Evolutionary conservation across 1,140 invertebrate species (phyloP).

Genomic region (Drosophila parvula): DNA sequence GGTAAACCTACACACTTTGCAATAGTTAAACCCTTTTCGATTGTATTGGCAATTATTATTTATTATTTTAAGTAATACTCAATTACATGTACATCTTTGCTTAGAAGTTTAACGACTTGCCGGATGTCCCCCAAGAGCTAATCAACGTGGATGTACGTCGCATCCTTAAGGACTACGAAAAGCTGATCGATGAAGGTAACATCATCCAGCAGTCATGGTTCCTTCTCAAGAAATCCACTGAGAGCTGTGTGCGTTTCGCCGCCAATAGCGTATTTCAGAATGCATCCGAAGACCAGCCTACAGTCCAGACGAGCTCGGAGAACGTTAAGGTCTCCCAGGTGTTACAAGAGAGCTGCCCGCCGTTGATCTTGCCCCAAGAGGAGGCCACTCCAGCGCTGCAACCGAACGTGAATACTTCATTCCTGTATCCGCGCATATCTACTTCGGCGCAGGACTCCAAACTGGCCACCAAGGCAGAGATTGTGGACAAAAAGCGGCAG

Average conservation of each 20-base stretch:
- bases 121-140: slow-evolving; percentile 58
- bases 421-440: too few relatives aligned
- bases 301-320: neutral
- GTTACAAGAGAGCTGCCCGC: neutral
- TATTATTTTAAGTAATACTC: neutral
- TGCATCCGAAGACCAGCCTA: slow-evolving; percentile 2
- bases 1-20: slow-evolving; percentile 11
- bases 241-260: slow-evolving; percentile 48
- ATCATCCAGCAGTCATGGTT: slow-evolving; percentile 60
- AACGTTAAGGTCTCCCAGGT: neutral
- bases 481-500: neutral
- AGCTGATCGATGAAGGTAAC: slow-evolving; percentile 56
- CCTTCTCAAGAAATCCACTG: slow-evolving; percentile 54
- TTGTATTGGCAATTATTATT: too few relatives aligned
- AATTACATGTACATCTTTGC: neutral
- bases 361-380: neutral
- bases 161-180: slow-evolving; percentile 59
- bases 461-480: neutral
- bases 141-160: slow-evolving; percentile 59
- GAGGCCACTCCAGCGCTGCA: neutral
- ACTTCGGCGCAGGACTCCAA: too few relatives aligned
- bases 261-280: slow-evolving; percentile 2
- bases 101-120: slow-evolving; percentile 45
- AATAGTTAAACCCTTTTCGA: too few relatives aligned
- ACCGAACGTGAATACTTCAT: neutral